A percentile compares a stretch with the other conserved stretches of the same genome.
These are phyloP conservation scores for Drosophila murphyi DNA, from an alignment of 1,140 invertebrate species.

Conservation along the genomic window DNA sequence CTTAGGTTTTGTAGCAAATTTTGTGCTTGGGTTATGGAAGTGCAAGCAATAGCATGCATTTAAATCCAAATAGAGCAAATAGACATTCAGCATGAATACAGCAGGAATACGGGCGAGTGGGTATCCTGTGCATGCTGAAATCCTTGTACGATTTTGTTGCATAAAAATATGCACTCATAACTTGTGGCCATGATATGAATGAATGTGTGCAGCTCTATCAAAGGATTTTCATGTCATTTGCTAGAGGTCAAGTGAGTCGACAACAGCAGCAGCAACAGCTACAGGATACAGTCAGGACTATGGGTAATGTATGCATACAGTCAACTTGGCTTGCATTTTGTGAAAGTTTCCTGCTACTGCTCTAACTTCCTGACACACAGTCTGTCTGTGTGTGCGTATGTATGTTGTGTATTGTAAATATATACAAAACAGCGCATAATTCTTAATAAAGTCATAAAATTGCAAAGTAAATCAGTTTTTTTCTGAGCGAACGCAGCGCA, in stretches of 20 bases:
- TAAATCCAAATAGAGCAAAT: conserved; percentile 36
- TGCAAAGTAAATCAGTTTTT: conserved; percentile 72
- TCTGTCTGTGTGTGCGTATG: conserved; percentile 18
- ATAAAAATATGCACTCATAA: conserved; percentile 68
- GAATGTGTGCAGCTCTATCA: conserved; percentile 66
- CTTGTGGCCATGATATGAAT: conserved; percentile 64
- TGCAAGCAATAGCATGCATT: conserved; percentile 36
- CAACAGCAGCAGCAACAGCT: conserved; percentile 3
- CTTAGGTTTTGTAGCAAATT: conserved; percentile 23
- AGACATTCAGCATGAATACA: background rate
- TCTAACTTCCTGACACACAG: conserved; percentile 33
- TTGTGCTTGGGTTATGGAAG: conserved; percentile 4
- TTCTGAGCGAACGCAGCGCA: conserved; percentile 53
- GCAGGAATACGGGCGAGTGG: background rate
- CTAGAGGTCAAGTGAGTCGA: conserved; percentile 60
- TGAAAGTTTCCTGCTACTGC: conserved; percentile 43
- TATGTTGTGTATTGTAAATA: conserved; percentile 58
- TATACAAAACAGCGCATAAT: conserved; percentile 72
- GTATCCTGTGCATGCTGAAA: conserved; percentile 4
- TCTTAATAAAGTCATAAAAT: conserved; percentile 76
- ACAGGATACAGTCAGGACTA: conserved; percentile 14
- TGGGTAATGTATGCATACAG: conserved; percentile 30
- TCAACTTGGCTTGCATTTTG: conserved; percentile 33
- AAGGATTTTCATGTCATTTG: conserved; percentile 72
- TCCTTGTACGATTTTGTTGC: conserved; percentile 54